Evolutionary conservation across 2,888 invertebrate species (phyloP).

Genomic region (Incurvaria masculella): DNA sequence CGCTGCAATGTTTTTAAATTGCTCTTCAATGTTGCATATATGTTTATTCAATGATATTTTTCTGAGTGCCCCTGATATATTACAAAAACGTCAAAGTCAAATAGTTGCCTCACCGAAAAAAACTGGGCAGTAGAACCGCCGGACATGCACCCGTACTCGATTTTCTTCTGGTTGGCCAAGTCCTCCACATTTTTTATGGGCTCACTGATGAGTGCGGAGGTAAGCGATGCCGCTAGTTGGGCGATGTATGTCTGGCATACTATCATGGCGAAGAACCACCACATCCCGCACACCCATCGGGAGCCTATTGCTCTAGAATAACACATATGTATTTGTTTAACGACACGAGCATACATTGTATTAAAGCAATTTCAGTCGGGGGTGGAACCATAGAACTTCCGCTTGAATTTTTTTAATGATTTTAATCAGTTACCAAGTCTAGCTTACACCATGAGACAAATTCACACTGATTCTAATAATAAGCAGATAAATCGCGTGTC

Average conservation of each 20-base stretch:
- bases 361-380: not conserved
- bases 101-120: constrained; percentile 54
- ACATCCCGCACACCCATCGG: constrained; percentile 83
- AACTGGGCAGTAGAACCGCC: constrained; percentile 88
- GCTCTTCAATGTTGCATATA: too few relatives aligned
- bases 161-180: constrained; percentile 84
- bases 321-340: too few relatives aligned
- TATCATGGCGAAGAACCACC: constrained; percentile 94
- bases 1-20: constrained; percentile 28
- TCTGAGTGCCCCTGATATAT: too few relatives aligned
- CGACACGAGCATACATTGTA: too few relatives aligned
- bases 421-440: too few relatives aligned
- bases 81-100: not conserved
- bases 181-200: constrained; percentile 90
- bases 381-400: not conserved
- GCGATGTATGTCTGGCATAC: constrained; percentile 94
- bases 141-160: constrained; percentile 83
- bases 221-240: constrained; percentile 89
- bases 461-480: too few relatives aligned
- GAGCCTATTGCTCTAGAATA: constrained; percentile 78
- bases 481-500: too few relatives aligned
- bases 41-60: too few relatives aligned
- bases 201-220: constrained; percentile 78
- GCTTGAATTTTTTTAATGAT: not conserved
- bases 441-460: too few relatives aligned